A percentile compares a stretch with the other conserved stretches of the same genome.
Conservation (phyloP, 2,888 invertebrate genomes). For the Piscicola geometra region DNA sequence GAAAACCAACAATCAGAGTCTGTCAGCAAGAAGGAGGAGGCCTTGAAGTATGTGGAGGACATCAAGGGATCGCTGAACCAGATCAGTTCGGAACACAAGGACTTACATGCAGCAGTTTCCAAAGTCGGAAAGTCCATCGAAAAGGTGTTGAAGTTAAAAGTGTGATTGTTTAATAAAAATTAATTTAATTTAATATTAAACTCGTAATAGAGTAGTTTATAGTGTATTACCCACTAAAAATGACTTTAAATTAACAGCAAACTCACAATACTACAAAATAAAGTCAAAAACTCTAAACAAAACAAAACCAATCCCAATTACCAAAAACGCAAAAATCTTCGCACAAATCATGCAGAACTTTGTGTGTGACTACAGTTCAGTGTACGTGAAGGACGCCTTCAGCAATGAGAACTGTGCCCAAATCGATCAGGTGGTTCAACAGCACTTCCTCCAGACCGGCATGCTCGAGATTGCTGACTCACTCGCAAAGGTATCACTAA, state of each 20-base stretch:
- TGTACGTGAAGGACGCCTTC: slow-evolving; percentile 78
- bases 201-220: too few relatives aligned
- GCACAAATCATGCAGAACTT: slow-evolving; percentile 74
- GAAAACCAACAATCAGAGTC: too few relatives aligned
- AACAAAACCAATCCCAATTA: neutral
- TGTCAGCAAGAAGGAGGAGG: neutral
- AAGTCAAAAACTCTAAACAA: too few relatives aligned
- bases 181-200: slow-evolving; percentile 17
- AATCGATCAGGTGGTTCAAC: slow-evolving; percentile 83
- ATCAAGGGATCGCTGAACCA: slow-evolving; percentile 73
- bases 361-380: slow-evolving; percentile 81
- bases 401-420: slow-evolving; percentile 66
- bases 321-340: neutral
- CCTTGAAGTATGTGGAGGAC: slow-evolving; percentile 65
- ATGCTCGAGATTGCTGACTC: slow-evolving; percentile 85
- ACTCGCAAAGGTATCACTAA: slow-evolving; percentile 62
- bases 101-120: slow-evolving; percentile 73
- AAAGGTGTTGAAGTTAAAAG: slow-evolving; percentile 58
- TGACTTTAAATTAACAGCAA: slow-evolving; percentile 2
- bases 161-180: neutral
- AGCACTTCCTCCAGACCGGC: slow-evolving; percentile 91
- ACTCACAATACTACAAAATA: too few relatives aligned
- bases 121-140: slow-evolving; percentile 95
- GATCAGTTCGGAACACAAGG: slow-evolving; percentile 67
- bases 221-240: neutral